These are phyloP conservation scores for Nipponacmea schrenckii DNA, from an alignment of 2,888 invertebrate species.

Conservation along the genomic window DNA sequence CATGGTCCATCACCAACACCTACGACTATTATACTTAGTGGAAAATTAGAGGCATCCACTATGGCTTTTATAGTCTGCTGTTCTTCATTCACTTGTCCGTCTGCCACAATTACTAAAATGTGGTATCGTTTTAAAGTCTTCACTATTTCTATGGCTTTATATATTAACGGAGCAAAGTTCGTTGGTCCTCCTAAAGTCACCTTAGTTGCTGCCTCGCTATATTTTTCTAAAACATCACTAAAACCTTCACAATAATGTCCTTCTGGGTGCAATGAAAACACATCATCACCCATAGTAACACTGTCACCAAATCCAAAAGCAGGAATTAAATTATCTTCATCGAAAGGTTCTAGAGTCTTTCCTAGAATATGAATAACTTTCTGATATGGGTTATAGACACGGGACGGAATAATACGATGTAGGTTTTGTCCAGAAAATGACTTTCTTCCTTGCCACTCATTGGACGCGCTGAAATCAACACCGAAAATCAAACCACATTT, in stretches of 20 bases:
- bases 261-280: slow-evolving; percentile 55
- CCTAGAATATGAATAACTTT: slow-evolving; percentile 65
- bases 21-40: slow-evolving; percentile 70
- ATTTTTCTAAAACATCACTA: slow-evolving; percentile 64
- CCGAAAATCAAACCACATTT: slow-evolving; percentile 71
- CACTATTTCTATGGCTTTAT: slow-evolving; percentile 70
- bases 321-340: slow-evolving; percentile 59
- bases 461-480: slow-evolving; percentile 71
- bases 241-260: slow-evolving; percentile 55
- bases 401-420: slow-evolving; percentile 63
- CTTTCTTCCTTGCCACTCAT: slow-evolving; percentile 71
- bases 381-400: slow-evolving; percentile 70
- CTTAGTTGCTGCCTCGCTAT: slow-evolving; percentile 67
- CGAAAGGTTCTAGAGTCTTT: slow-evolving; percentile 62
- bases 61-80: slow-evolving; percentile 69
- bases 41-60: slow-evolving; percentile 69
- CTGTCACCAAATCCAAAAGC: slow-evolving; percentile 66
- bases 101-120: slow-evolving; percentile 70
- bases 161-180: slow-evolving; percentile 70
- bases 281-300: slow-evolving; percentile 52
- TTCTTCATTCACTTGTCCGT: slow-evolving; percentile 71
- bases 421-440: slow-evolving; percentile 69
- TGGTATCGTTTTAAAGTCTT: slow-evolving; percentile 54
- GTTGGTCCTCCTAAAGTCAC: slow-evolving; percentile 70
- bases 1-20: slow-evolving; percentile 73